A percentile compares a stretch with the other conserved stretches of the same genome.
phyloP scores from a whole-genome alignment of 2,888 invertebrate genomes.

The Megalurothrips usitatus region DNA sequence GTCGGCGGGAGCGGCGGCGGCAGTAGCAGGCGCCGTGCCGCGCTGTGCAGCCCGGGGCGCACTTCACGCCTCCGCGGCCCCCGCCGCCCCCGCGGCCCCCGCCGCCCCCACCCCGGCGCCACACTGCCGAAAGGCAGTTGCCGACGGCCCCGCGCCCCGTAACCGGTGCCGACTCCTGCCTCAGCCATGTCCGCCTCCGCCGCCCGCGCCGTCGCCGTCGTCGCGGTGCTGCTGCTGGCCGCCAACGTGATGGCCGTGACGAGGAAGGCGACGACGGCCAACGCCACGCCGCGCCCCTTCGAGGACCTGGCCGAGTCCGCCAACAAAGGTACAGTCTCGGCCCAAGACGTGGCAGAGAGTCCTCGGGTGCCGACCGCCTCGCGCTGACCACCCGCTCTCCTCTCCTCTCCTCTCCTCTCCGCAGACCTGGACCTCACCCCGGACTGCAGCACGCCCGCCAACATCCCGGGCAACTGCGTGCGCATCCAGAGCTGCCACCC shows the following conservation, averaged over 20 bases:
- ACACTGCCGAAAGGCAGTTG: neutral
- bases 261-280: neutral
- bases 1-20: neutral
- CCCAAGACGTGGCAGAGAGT: neutral
- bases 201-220: neutral
- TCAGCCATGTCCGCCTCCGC: neutral
- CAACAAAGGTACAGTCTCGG: neutral
- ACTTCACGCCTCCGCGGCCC: neutral
- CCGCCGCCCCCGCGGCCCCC: neutral
- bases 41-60: neutral
- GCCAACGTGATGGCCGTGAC: neutral
- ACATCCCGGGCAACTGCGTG: neutral
- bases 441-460: slow-evolving; percentile 13
- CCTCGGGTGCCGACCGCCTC: neutral
- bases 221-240: neutral
- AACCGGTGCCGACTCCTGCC: neutral
- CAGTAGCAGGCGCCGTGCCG: neutral
- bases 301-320: neutral
- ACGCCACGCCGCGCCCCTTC: neutral
- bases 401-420: neutral
- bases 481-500: slow-evolving; percentile 5
- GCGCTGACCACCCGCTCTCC: too few species aligned
- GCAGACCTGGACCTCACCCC: neutral
- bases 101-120: neutral
- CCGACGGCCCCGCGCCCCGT: neutral